A percentile compares a stretch with the other conserved stretches of the same genome.
phyloP scores from a whole-genome alignment of 2,113 vertebrate species.

The Elephas maximus region DNA sequence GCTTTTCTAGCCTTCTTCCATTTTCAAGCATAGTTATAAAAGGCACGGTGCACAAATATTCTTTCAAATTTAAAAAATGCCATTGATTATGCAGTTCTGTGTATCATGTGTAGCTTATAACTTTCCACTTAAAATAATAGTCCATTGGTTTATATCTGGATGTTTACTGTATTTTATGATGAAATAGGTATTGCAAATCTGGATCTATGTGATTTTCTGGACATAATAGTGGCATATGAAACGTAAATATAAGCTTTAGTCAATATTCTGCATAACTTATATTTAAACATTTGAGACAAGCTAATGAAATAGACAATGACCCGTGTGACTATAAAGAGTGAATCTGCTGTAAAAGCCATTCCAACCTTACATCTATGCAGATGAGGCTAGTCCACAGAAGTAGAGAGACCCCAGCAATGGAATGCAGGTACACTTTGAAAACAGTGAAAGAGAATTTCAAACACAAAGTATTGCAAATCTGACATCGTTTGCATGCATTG shows the following conservation, averaged over 20 bases:
- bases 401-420: neutral
- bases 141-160: neutral
- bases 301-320: neutral
- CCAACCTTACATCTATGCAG: neutral
- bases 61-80: neutral
- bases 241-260: neutral
- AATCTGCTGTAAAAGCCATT: neutral
- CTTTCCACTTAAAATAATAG: neutral
- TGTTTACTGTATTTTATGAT: neutral
- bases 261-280: neutral
- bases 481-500: neutral
- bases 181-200: neutral
- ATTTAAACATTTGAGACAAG: neutral
- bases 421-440: neutral
- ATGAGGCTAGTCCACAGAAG: neutral
- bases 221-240: neutral
- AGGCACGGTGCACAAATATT: neutral
- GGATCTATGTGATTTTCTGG: neutral
- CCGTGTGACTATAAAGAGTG: neutral
- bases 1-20: neutral
- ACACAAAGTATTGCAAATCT: neutral
- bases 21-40: neutral
- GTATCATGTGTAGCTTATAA: neutral
- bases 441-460: neutral
- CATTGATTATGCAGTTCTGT: neutral